Evolutionary conservation across 1,140 invertebrate genomes (phyloP), one percentile per base, ranked within the genome.

Genomic region (Diachasmimorpha longicaudata): DNA sequence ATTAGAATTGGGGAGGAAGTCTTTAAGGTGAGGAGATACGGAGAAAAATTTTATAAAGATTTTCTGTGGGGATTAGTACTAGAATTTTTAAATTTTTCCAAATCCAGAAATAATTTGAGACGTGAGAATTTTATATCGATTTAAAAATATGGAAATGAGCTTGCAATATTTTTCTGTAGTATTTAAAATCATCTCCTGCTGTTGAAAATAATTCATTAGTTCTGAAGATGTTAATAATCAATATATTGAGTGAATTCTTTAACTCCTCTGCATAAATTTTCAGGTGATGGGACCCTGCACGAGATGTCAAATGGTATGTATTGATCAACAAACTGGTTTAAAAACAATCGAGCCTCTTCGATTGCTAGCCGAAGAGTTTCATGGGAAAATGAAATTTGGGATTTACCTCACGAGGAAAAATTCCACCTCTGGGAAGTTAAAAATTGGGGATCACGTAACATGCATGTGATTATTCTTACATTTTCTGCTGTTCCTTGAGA

Each of bases 291-390:
- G 95, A 1, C 91, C 92, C 39, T 98, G 97, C 82, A 93, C 92
- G 10, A 91, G 97, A 72, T 99, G 97, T 86, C 96, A 97, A 88
- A 98, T 98, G 95, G 94, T 98, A 63, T 98, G 96, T 80, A 94
- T 98, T 74, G 93, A 98, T 88, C 97, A 97, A 89, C 89, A 90
- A 13, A 96, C 93, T 13, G 95, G 95, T 0, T 85, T 92, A 81
- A 95, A 94, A 82, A 95, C 94, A 13, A 91, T 93, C 0, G 96
- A 97, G 87, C 96, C 96, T 3, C 87, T 98, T n/a, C 90, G 93
- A 75, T 95, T 96, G 4, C 91, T 98, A 75, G 92, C 94, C 4
- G 90, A 92, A 82, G 89, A 92, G 77, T 93, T 95, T 81, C 89
- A 90, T 76, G 95, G 95, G 16, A 95, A 95, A 90, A 88, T 95